Evolutionary conservation across 2,113 vertebrate genomes (phyloP).

Genomic region (Crotalus horridus): DNA sequence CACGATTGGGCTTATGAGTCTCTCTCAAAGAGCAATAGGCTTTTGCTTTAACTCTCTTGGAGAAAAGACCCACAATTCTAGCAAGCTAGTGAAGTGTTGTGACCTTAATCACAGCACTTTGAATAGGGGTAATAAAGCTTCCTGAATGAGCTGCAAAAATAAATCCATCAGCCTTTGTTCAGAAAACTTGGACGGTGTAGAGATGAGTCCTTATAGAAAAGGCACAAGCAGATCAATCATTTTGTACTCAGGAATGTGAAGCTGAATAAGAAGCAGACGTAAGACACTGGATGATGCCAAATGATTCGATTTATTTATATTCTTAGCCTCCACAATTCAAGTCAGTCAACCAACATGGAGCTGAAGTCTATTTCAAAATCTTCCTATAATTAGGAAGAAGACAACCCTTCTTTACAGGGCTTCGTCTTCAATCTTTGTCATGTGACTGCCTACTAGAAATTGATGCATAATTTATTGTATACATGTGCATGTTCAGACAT

Average conservation of each 20-base stretch:
- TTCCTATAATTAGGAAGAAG: not conserved
- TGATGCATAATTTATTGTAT: not conserved
- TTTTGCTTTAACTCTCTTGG: not conserved
- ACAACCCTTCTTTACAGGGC: not conserved
- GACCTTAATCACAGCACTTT: constrained; percentile 26
- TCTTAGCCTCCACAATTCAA: not conserved
- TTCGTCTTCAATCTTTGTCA: not conserved
- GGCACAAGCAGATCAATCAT: constrained; percentile 12
- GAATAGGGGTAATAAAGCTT: constrained; percentile 21
- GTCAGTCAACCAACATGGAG: not conserved
- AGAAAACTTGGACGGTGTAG: not conserved
- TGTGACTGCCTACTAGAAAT: not conserved
- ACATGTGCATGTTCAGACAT: not conserved
- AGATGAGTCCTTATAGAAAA: not conserved
- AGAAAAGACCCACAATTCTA: not conserved
- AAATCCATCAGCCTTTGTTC: constrained; percentile 15
- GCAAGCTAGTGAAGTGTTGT: constrained; percentile 1
- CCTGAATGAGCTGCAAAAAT: constrained; percentile 20
- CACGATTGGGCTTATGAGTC: not conserved
- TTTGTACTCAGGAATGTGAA: constrained; percentile 4
- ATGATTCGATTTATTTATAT: not conserved
- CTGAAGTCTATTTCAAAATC: not conserved
- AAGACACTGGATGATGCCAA: not conserved
- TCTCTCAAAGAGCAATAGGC: not conserved
- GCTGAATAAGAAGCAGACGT: not conserved